Conservation (phyloP, 2,113 vertebrate genomes). For the Malurus melanocephalus region DNA sequence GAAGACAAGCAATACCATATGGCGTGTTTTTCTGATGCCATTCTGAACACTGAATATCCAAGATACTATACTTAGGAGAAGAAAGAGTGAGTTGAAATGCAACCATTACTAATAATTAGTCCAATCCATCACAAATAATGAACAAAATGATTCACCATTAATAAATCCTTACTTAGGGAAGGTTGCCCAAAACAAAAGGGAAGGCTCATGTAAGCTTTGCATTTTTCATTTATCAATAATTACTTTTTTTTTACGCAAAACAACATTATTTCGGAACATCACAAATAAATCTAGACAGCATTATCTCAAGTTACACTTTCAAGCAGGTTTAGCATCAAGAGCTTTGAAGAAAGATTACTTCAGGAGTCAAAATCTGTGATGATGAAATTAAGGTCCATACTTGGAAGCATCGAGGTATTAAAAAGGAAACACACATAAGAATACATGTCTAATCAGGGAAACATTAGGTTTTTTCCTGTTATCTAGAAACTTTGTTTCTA, state of each 20-base stretch:
- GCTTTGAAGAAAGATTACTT: background rate
- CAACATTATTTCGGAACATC: background rate
- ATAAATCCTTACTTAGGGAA: background rate
- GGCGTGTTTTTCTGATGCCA: background rate
- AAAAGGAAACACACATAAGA: background rate
- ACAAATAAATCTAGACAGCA: background rate
- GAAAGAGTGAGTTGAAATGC: background rate
- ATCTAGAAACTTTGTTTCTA: background rate
- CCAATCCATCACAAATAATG: background rate
- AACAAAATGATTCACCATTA: background rate
- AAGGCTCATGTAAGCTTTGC: background rate
- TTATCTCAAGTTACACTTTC: background rate
- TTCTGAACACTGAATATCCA: background rate
- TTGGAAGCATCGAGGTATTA: background rate
- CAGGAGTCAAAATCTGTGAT: background rate
- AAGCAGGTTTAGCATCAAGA: background rate
- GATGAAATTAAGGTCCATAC: background rate
- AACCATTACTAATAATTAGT: background rate
- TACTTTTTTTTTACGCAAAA: background rate
- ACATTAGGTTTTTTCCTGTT: background rate
- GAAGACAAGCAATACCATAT: slow-evolving; percentile 31
- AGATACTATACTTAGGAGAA: background rate
- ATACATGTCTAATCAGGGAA: background rate
- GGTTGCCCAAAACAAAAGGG: background rate
- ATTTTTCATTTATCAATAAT: background rate